These are phyloP conservation scores for Laspeyria flexula DNA, from an alignment of 2,888 invertebrate genomes.

Conservation along the genomic window DNA sequence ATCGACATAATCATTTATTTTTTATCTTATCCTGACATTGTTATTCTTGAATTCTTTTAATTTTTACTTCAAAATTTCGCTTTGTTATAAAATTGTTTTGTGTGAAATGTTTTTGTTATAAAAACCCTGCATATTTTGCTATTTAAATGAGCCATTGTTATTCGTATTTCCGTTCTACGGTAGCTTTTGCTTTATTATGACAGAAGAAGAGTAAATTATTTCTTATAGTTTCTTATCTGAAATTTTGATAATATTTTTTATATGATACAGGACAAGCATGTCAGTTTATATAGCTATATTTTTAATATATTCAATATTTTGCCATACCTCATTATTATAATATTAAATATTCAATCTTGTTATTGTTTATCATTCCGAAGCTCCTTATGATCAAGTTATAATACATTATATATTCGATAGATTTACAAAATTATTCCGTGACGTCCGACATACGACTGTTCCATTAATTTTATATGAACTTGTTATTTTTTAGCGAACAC, in stretches of 20 bases:
- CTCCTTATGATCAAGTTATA: slow-evolving; percentile 29
- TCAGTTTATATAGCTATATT: slow-evolving; percentile 7
- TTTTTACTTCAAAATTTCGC: background rate
- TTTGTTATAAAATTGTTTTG: background rate
- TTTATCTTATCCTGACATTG: slow-evolving; percentile 5
- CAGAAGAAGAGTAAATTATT: background rate
- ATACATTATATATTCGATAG: slow-evolving; percentile 38
- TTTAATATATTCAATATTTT: slow-evolving; percentile 20
- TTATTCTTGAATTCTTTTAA: slow-evolving; percentile 1
- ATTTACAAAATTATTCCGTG: slow-evolving; percentile 58
- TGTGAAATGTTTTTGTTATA: no score
- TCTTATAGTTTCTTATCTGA: background rate
- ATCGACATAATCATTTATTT: slow-evolving; percentile 2
- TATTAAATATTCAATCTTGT: slow-evolving; percentile 36
- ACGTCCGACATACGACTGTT: slow-evolving; percentile 48
- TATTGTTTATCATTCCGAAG: slow-evolving; percentile 51
- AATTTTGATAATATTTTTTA: background rate
- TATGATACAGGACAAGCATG: background rate
- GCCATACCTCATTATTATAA: slow-evolving; percentile 24
- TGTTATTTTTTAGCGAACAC: slow-evolving; percentile 32
- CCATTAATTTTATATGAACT: slow-evolving; percentile 51
- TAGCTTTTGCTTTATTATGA: background rate
- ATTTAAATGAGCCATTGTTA: background rate
- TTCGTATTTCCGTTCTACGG: no score
- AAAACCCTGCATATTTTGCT: no score